Evolutionary conservation across 2,113 vertebrate species (phyloP).

Genomic region (Morphnarchus princeps): DNA sequence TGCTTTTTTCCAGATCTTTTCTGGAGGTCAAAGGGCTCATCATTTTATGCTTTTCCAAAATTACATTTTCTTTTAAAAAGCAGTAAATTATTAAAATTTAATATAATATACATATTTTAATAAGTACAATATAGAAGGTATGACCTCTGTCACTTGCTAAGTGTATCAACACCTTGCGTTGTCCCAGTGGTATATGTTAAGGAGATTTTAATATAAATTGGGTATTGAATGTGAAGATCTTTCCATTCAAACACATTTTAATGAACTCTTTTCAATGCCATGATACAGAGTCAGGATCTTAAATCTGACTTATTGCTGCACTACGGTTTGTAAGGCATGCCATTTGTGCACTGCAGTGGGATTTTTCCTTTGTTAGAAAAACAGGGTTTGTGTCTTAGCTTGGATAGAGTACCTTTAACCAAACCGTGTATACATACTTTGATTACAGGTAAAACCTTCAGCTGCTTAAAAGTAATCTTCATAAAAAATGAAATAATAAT

Average conservation of each 20-base stretch:
- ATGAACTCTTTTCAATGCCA: not conserved
- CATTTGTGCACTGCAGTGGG: not conserved
- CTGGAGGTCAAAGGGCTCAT: not conserved
- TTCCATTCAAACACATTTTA: constrained; percentile 9
- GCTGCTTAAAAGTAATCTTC: not conserved
- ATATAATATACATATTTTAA: not conserved
- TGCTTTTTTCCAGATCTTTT: not conserved
- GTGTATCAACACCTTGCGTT: not conserved
- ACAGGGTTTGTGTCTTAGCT: not conserved
- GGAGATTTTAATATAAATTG: constrained; percentile 4
- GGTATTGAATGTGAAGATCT: not conserved
- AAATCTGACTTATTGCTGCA: not conserved
- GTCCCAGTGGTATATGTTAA: not conserved
- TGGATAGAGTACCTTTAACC: not conserved
- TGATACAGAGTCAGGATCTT: not conserved
- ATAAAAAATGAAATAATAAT: not conserved
- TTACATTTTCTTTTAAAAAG: not conserved
- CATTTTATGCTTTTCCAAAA: constrained; percentile 1
- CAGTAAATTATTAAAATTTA: constrained; percentile 21
- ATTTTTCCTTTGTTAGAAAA: not conserved
- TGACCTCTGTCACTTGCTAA: not conserved
- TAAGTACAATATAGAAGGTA: not conserved
- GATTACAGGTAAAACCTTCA: not conserved
- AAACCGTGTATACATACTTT: not conserved
- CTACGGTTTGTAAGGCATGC: not conserved